Evolutionary conservation across 2,797 vertebrate species (phyloP), one percentile per base, ranked within the genome.

Genomic region (Astyanax mexicanus): DNA sequence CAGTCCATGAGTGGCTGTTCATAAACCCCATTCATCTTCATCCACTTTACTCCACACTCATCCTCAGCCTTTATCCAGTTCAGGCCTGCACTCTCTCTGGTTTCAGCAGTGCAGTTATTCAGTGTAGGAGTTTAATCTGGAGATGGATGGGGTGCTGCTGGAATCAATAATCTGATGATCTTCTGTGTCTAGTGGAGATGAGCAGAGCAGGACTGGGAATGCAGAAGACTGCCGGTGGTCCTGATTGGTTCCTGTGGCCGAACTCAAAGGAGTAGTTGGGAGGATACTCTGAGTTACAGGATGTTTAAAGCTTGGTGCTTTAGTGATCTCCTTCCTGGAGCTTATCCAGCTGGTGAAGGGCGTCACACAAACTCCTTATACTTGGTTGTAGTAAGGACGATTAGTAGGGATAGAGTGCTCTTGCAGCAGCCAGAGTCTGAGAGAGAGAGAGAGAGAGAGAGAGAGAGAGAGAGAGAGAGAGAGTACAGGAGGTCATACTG

Each of bases 151-250:
- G 19, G 40, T 11, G 19, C 44, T 51, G 32, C 27, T 7, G 47
- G 61, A 75, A 62, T 78, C 72, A 62, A 68, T 69, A 62, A 23
- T 21, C 72, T 44, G 51, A 32, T 52, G 13, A 49, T 15, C 60
- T 35, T 38, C 37, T n/a, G n/a, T n/a, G n/a, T n/a, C n/a, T 67
- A 23, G 42, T 15, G 38, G 45, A 23, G 17, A 42, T 38, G 11
- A 17, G 17, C 0, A 29, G 27, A n/a, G 12, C 23, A 25, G 11
- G 25, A 4, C 1, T 49, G 42, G 8, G 6, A 47, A 15, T 44
- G 2, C 8, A n/a, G 17, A 11, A 44, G 9, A 17, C 27, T 11
- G 44, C 17, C 44, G 32, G 10, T 45, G 40, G 73, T 7, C 8
- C 6, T 44, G 32, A 44, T 23, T 21, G 19, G 49, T 49, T 52